A percentile compares a stretch with the other conserved stretches of the same genome.
phyloP scores from a whole-genome alignment of 2,888 invertebrate species.

The Tineola bisselliella region DNA sequence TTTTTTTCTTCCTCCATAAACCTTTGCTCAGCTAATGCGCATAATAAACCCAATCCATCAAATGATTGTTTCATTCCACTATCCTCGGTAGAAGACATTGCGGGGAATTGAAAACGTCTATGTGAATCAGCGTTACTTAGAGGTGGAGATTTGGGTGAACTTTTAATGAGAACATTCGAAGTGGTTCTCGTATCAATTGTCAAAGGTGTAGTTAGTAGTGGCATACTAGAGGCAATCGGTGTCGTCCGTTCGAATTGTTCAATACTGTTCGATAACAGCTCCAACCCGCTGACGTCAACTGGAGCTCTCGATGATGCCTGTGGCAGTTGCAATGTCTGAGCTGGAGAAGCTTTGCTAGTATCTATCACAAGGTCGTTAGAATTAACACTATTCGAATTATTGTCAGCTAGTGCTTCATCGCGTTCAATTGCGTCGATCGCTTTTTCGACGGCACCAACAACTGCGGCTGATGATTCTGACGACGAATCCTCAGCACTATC shows the following conservation, averaged over 20 bases:
- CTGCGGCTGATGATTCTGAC: conserved; percentile 39
- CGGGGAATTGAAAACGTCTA: conserved; percentile 48
- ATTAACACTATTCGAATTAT: conserved; percentile 51
- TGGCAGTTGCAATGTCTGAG: conserved; percentile 21
- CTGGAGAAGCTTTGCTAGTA: conserved; percentile 41
- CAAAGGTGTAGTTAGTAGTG: conserved; percentile 34
- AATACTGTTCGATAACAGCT: conserved; percentile 85
- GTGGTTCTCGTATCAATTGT: conserved; percentile 52
- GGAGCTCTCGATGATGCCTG: conserved; percentile 28
- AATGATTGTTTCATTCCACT: conserved; percentile 55
- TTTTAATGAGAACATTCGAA: conserved; percentile 55
- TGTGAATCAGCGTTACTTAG: conserved; percentile 42
- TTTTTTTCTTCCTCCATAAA: conserved; percentile 78
- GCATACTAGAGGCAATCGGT: conserved; percentile 40
- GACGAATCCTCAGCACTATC: conserved; percentile 55
- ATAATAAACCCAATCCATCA: conserved; percentile 78
- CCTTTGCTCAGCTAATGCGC: conserved; percentile 85
- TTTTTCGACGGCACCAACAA: conserved; percentile 49
- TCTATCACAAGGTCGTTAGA: conserved; percentile 60
- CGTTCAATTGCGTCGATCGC: conserved; percentile 53
- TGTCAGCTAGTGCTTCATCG: conserved; percentile 40
- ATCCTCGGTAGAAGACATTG: conserved; percentile 26
- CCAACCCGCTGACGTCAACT: conserved; percentile 82
- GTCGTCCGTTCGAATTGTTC: conserved; percentile 76
- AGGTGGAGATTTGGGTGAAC: conserved; percentile 52